These are phyloP conservation scores for Grammomys surdaster DNA, from an alignment of 2,113 vertebrate genomes.

Conservation along the genomic window DNA sequence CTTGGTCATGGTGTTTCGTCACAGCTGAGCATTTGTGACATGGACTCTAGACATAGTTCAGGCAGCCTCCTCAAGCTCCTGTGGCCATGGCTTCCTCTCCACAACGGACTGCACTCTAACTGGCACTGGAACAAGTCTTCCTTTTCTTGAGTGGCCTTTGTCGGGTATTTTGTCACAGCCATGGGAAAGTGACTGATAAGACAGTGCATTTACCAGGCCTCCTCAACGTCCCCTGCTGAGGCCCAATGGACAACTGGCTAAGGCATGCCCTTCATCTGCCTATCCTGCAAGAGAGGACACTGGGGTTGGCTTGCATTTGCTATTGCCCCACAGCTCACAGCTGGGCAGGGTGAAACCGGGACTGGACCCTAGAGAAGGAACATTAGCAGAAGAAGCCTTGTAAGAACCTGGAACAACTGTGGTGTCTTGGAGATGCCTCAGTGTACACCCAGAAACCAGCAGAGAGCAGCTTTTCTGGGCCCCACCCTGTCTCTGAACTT, in stretches of 20 bases:
- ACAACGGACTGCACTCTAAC: not conserved
- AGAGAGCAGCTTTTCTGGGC: not conserved
- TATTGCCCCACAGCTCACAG: not conserved
- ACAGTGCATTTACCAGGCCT: not conserved
- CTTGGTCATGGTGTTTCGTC: not conserved
- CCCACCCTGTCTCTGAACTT: not conserved
- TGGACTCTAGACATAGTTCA: not conserved
- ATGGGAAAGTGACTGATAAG: not conserved
- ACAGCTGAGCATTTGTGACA: not conserved
- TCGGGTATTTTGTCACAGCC: not conserved
- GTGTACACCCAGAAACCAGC: not conserved
- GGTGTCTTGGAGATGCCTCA: not conserved
- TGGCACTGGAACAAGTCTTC: not conserved
- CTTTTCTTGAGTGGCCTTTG: not conserved
- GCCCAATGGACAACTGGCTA: not conserved
- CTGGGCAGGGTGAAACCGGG: not conserved
- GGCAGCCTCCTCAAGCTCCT: not conserved
- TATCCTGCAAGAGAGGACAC: not conserved
- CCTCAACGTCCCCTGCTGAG: fast-evolving
- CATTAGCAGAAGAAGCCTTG: not conserved
- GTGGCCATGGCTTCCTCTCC: too few species aligned
- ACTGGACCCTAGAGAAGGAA: not conserved
- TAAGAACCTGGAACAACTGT: not conserved
- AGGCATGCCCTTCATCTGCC: not conserved
- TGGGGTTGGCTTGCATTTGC: not conserved